A percentile compares a stretch with the other conserved stretches of the same genome.
Evolutionary conservation across 2,888 invertebrate genomes (phyloP).

Genomic region (Drosophila rellima): DNA sequence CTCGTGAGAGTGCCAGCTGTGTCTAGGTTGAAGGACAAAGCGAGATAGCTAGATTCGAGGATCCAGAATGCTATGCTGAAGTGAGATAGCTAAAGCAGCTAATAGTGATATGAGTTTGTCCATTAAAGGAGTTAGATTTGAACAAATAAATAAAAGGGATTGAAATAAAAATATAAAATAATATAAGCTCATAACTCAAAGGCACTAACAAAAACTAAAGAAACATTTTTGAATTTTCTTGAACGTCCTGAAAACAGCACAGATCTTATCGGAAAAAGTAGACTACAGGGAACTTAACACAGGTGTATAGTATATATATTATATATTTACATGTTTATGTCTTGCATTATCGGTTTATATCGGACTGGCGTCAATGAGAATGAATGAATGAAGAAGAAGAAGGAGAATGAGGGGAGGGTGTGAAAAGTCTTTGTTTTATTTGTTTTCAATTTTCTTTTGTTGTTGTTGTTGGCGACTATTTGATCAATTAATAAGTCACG

Average conservation of each 20-base stretch:
- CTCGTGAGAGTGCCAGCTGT: too few species aligned
- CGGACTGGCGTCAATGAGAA: conserved; percentile 50
- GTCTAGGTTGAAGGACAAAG: background rate
- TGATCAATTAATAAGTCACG: conserved; percentile 73
- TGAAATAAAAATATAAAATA: too few species aligned
- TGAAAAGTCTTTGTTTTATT: conserved; percentile 15
- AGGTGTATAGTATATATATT: background rate
- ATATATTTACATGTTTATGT: conserved; percentile 15
- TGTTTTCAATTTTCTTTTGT: conserved; percentile 2
- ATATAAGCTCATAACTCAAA: too few species aligned
- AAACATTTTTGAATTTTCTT: too few species aligned
- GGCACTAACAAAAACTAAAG: too few species aligned
- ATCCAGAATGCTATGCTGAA: background rate
- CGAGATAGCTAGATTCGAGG: background rate
- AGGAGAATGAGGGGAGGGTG: background rate
- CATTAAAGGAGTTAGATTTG: background rate
- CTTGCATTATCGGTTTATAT: background rate
- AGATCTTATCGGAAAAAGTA: too few species aligned
- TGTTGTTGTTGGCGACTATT: conserved; percentile 48
- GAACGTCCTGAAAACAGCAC: too few species aligned
- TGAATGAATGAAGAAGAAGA: conserved; percentile 13
- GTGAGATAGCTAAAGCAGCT: background rate
- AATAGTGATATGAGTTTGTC: background rate
- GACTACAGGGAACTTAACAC: background rate
- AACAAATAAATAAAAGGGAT: background rate